These are phyloP conservation scores for Octodon degus DNA, from an alignment of 2,113 vertebrate species.

Conservation along the genomic window DNA sequence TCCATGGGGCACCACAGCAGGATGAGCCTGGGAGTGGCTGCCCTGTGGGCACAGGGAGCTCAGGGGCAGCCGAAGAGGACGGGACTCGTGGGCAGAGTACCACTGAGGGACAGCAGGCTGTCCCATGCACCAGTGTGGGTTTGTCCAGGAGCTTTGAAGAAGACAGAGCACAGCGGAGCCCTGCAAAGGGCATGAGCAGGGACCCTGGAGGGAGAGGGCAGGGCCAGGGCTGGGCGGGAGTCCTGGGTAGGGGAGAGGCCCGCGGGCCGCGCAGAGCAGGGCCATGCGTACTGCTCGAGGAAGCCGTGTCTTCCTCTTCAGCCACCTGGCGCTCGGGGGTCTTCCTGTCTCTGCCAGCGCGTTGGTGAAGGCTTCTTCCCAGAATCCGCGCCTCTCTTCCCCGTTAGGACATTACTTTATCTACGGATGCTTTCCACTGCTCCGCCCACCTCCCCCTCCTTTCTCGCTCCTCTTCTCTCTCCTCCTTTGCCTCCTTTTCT, in stretches of 20 bases:
- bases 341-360: background rate
- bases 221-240: no score
- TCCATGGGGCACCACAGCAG: fast-evolving
- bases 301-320: no score
- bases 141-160: background rate
- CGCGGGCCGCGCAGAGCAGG: background rate
- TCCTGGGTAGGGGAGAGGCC: background rate
- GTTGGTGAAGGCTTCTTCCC: fast-evolving
- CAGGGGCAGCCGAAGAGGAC: background rate
- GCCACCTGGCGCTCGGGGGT: no score
- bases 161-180: background rate
- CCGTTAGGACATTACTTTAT: background rate
- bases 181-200: fast-evolving
- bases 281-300: fast-evolving
- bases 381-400: background rate
- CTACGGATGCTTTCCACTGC: background rate
- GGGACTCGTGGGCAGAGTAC: background rate
- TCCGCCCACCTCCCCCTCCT: fast-evolving
- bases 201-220: background rate
- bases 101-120: no score
- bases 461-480: background rate
- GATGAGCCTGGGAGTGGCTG: fast-evolving
- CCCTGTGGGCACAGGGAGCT: no score
- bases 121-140: no score
- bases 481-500: no score